Conservation (phyloP, 2,888 invertebrate genomes). For the Cheilosia impressa region DNA sequence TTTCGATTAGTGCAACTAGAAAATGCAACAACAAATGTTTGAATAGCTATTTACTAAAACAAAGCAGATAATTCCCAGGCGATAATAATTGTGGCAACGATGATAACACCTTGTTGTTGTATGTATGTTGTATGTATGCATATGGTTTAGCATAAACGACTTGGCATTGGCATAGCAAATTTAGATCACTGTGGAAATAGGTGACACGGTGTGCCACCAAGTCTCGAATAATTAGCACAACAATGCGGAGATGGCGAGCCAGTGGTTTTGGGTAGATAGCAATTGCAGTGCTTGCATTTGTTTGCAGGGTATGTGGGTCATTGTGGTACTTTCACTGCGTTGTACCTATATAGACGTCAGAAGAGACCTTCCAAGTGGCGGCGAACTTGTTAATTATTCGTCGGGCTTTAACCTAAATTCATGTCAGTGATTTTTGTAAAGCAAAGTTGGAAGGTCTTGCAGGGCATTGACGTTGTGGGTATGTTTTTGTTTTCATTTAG, state of each 20-base stretch:
- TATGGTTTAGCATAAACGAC: background rate
- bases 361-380: background rate
- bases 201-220: slow-evolving; percentile 41
- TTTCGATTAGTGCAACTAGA: background rate
- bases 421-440: background rate
- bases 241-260: slow-evolving; percentile 23
- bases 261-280: background rate
- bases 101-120: background rate
- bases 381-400: background rate
- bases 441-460: slow-evolving; percentile 5
- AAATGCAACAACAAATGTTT: slow-evolving; percentile 2
- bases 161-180: slow-evolving; percentile 33
- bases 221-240: slow-evolving; percentile 48
- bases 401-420: background rate
- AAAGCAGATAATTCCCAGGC: background rate
- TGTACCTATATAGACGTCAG: slow-evolving; percentile 6
- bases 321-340: background rate
- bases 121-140: background rate
- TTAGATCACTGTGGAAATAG: slow-evolving; percentile 38
- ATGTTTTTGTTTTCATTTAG: too few relatives aligned
- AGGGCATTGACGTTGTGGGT: background rate
- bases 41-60: background rate
- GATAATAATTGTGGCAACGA: background rate
- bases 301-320: background rate
- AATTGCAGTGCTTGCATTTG: background rate